Percentiles rank a stretch among this genome's conserved stretches.
Evolutionary conservation across 30 jellyfish, hydroid and myxozoan species (phyloP).

Genomic region (Cassiopea andromeda): DNA sequence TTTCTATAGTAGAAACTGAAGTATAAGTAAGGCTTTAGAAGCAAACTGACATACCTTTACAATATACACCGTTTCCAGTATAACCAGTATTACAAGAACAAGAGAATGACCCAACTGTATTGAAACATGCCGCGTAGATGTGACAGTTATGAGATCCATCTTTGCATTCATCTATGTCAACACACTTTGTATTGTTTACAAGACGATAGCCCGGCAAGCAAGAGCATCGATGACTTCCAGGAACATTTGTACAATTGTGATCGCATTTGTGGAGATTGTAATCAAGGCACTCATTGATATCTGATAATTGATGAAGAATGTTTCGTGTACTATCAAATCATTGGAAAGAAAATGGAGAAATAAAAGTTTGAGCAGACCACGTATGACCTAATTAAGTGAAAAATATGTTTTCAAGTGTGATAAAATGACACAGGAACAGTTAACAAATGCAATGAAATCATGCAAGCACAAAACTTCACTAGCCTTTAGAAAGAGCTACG

Average conservation of each 20-base stretch:
- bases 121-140: slow-evolving; percentile 20
- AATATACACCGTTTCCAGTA: slow-evolving; percentile 53
- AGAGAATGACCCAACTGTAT: slow-evolving; percentile 40
- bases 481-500: too few relatives aligned
- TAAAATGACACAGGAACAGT: too few relatives aligned
- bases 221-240: slow-evolving; percentile 44
- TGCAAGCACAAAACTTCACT: too few relatives aligned
- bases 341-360: too few relatives aligned
- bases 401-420: too few relatives aligned
- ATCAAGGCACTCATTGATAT: slow-evolving; percentile 47
- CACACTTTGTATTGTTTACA: slow-evolving; percentile 21
- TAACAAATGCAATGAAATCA: too few relatives aligned
- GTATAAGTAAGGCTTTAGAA: too few relatives aligned
- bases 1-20: too few relatives aligned
- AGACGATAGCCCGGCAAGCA: slow-evolving; percentile 62
- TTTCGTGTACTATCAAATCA: too few relatives aligned
- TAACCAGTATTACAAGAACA: slow-evolving; percentile 58
- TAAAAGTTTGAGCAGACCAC: too few relatives aligned
- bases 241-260: slow-evolving; percentile 49
- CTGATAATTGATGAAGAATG: neutral
- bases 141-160: slow-evolving; percentile 49
- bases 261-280: slow-evolving; percentile 9
- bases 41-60: slow-evolving; percentile 12
- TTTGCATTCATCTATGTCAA: slow-evolving; percentile 48
- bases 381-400: too few relatives aligned